Evolutionary conservation across 2,888 invertebrate genomes (phyloP), one percentile per base, ranked within the genome.

Genomic region (Parapristionchus giblindavisi): DNA sequence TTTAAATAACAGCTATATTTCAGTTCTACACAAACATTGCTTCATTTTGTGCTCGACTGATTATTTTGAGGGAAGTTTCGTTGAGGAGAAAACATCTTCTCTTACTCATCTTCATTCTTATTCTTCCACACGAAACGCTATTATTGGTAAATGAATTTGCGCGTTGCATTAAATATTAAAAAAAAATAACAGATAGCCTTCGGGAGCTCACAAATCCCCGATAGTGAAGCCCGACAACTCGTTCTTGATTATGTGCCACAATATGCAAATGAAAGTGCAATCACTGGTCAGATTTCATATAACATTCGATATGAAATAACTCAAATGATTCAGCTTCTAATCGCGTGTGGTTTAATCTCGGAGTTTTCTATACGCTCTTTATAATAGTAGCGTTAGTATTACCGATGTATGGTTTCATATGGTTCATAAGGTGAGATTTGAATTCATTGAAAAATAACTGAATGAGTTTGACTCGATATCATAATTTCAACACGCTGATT

Each of bases 11-110:
- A n/a, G n/a, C n/a, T n/a, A n/a, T n/a, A n/a, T 11, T 63, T 40
- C 63, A 63, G 63, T 63, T 63, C 40, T 63, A 40, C 40, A 63
- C 43, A 24, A 63, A 63, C 40, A 38, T 63, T 38, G 63, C 29
- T 0, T 38, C 63, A 14, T 63, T 63, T 29, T 4, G 14, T 29
- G 63, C 63, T 24, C 63, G 63, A 14, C 63, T 63, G 6, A 8
- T 40, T 40, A 40, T 40, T n/a, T 29, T 63, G 21, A 38, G 63
- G 27, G 34, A 24, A 2, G 40, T 24, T 11, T 63, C 17, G 27
- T 40, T 63, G 3, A 24, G 24, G 4, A 63, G 40, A 24, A 38
- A 27, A 24, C 0, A 17, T 14, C 17, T 63, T 0, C 4, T 40
- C 24, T 21, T 63, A 14, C 32, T 63, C 1, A 24, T 63, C n/a